A percentile compares a stretch with the other conserved stretches of the same genome.
Evolutionary conservation across 2,113 vertebrate genomes (phyloP).

Genomic region (Alosa alosa): DNA sequence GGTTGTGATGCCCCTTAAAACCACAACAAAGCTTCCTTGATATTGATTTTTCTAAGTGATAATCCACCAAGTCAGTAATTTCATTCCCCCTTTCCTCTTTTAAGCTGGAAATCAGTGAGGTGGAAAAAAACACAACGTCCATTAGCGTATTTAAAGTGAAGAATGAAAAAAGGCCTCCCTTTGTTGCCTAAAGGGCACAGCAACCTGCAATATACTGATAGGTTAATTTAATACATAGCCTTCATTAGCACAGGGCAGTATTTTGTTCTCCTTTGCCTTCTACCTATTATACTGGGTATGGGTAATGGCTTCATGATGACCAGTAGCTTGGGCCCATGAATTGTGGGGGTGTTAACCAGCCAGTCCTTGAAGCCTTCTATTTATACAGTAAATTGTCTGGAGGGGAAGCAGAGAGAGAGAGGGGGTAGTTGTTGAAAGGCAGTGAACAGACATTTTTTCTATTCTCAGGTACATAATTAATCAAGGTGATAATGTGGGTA

Average conservation of each 20-base stretch:
- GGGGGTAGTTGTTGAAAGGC: slow-evolving; percentile 42
- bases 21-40: neutral
- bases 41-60: neutral
- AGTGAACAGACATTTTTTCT: slow-evolving; percentile 51
- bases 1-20: neutral
- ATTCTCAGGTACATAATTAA: slow-evolving; percentile 54
- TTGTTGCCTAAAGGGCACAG: slow-evolving; percentile 28
- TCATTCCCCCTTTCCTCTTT: neutral
- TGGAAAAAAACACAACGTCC: neutral
- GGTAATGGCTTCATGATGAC: slow-evolving; percentile 34
- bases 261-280: slow-evolving; percentile 18
- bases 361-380: slow-evolving; percentile 45
- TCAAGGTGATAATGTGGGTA: slow-evolving; percentile 47
- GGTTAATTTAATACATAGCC: slow-evolving; percentile 39
- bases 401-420: neutral
- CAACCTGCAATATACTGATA: slow-evolving; percentile 8
- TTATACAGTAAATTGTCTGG: slow-evolving; percentile 52
- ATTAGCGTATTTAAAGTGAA: slow-evolving; percentile 33
- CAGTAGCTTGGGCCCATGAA: slow-evolving; percentile 37
- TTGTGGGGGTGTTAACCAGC: slow-evolving; percentile 33
- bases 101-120: neutral
- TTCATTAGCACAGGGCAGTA: slow-evolving; percentile 36
- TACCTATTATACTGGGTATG: slow-evolving; percentile 18
- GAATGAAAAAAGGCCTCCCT: slow-evolving; percentile 20
- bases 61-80: neutral